Base-by-base conservation (phyloP, 2,888 invertebrate species). In the Volucella bombylans region DNA sequence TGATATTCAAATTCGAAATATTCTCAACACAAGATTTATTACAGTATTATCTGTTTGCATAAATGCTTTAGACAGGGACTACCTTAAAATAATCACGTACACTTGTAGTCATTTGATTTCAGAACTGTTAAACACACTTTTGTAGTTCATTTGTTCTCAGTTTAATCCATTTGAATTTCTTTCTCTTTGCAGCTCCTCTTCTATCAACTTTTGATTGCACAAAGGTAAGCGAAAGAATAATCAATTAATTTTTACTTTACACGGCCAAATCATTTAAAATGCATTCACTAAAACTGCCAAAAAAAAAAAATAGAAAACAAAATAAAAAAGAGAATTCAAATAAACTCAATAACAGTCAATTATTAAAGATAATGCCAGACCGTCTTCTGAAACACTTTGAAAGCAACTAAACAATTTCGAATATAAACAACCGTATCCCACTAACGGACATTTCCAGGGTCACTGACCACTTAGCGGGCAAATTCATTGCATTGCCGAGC, bases 61-160 rank as follows among this genome's bases (percentile, higher is more conserved):
- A 23, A 23, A 4, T 23, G 23, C 4, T 23, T 23, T 23, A 3
- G 23, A 31, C 6, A 31, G 1, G 31, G 31, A 0, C 6, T 31
- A 31, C 31, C 31, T 31, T 31, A 31, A 31, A 4, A 31, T 31
- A 31, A 31, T 31, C 31, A 31, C 31, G 31, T 31, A 31, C 31
- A 31, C 31, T 31, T 6, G 31, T 31, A 31, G 31, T 31, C 31
- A 31, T 31, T 31, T 31, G 31, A 74, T 87, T 80, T 82, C 18
- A 6, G 64, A 31, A 23, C 23, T 38, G 6, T 11, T 50, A 23
- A 67, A 67, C 23, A 45, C 67, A 54, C 54, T 45, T 67, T 39
- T 54, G n/a, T 45, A n/a, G 14, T 12, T 18, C 12, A 15, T 86
- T 87, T 87, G 86, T 88, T 88, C 57, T 6, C 89, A 88, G 89